Conservation (phyloP, 2,888 invertebrate species). For the Meganola albula region DNA sequence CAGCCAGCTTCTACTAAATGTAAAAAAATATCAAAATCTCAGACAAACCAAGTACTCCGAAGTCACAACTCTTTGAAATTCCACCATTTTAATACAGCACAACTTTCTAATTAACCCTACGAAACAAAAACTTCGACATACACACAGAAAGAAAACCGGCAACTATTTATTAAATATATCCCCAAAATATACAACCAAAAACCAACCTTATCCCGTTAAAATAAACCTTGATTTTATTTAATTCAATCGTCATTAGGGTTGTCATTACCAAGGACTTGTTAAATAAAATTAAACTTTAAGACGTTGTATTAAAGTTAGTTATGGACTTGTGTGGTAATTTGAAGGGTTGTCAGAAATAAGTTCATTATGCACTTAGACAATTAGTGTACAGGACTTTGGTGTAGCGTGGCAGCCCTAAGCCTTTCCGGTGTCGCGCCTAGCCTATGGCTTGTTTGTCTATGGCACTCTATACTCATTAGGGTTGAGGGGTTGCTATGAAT, state of each 20-base stretch:
- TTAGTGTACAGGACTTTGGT: constrained; percentile 64
- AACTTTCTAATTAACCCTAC: constrained; percentile 66
- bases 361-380: constrained; percentile 76
- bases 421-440: constrained; percentile 54
- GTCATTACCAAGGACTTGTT: constrained; percentile 15
- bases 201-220: constrained; percentile 13
- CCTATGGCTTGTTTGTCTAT: constrained; percentile 35
- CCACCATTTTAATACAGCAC: constrained; percentile 34
- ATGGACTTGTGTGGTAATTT: constrained; percentile 15
- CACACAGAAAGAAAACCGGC: constrained; percentile 46
- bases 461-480: constrained; percentile 34
- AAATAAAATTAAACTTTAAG: constrained; percentile 34
- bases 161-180: constrained; percentile 34
- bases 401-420: constrained; percentile 51
- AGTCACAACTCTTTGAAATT: constrained; percentile 20
- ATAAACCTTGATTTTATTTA: constrained; percentile 13
- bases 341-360: constrained; percentile 64
- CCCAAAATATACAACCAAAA: constrained; percentile 15
- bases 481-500: constrained; percentile 17
- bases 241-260: constrained; percentile 15
- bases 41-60: no score
- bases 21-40: no score
- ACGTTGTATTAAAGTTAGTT: constrained; percentile 29
- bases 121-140: constrained; percentile 47
- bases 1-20: no score